These are phyloP conservation scores for Acanthaster planci DNA, from an alignment of 35 echinoderm and acorn worm species.

Conservation along the genomic window DNA sequence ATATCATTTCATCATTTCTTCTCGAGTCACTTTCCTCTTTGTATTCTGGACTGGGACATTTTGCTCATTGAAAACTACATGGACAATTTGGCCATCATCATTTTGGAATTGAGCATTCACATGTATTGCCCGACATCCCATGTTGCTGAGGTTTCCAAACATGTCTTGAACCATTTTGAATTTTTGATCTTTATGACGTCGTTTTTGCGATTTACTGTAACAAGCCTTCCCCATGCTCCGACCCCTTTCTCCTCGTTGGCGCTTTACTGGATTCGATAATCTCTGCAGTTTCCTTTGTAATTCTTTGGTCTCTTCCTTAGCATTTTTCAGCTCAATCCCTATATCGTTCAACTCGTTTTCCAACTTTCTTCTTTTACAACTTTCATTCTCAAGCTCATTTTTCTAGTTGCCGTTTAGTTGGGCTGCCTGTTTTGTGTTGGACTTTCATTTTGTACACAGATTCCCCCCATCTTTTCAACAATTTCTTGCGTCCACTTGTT, in stretches of 20 bases:
- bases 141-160: background rate
- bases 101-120: slow-evolving; percentile 28
- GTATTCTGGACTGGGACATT: background rate
- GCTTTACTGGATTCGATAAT: slow-evolving; percentile 43
- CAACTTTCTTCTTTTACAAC: slow-evolving; percentile 31
- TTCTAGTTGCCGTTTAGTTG: slow-evolving; percentile 39
- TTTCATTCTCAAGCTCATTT: slow-evolving; percentile 32
- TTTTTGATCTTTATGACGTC: slow-evolving; percentile 36
- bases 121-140: background rate
- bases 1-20: slow-evolving; percentile 57
- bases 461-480: slow-evolving; percentile 33
- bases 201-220: slow-evolving; percentile 52
- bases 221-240: slow-evolving; percentile 35
- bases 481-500: background rate
- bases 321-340: slow-evolving; percentile 25
- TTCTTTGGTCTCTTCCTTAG: slow-evolving; percentile 48
- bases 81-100: slow-evolving; percentile 54
- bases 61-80: slow-evolving; percentile 17
- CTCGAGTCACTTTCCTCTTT: background rate
- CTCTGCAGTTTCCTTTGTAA: slow-evolving; percentile 42
- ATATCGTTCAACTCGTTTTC: slow-evolving; percentile 16
- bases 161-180: slow-evolving; percentile 11
- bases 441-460: slow-evolving; percentile 28
- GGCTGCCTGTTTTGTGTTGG: slow-evolving; percentile 38
- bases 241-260: slow-evolving; percentile 31